Percentiles rank a stretch among this genome's conserved stretches.
Conservation (phyloP, 1,140 invertebrate genomes). For the Paraescarpia echinospica region DNA sequence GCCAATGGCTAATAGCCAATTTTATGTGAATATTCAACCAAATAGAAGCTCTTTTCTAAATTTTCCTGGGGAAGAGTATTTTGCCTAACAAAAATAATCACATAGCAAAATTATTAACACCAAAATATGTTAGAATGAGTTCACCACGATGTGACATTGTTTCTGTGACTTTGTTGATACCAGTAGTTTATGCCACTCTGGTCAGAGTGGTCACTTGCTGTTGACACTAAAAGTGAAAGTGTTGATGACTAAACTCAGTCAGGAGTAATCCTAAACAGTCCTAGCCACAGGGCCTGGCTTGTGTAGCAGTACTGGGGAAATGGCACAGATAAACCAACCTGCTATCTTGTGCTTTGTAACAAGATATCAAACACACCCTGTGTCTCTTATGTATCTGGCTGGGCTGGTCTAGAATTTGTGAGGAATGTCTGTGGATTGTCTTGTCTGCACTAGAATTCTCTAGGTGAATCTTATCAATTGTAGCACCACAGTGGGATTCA, state of each 20-base stretch:
- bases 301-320: not conserved
- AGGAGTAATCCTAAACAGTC: not conserved
- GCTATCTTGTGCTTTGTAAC: not conserved
- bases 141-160: not conserved
- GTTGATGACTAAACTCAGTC: not conserved
- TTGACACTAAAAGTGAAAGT: not conserved
- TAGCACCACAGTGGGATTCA: not conserved
- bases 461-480: not conserved
- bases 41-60: no score
- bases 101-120: no score
- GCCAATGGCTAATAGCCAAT: no score
- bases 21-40: no score
- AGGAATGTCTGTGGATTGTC: not conserved
- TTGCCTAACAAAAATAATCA: no score
- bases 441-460: constrained; percentile 1
- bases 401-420: not conserved
- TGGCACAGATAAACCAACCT: not conserved
- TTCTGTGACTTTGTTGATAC: not conserved
- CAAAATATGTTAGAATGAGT: no score
- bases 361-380: not conserved
- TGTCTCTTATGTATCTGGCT: not conserved
- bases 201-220: not conserved
- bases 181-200: not conserved
- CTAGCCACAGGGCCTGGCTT: not conserved
- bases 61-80: no score